Evolutionary conservation across 2,888 invertebrate genomes (phyloP).

Genomic region (Colletes collaris): DNA sequence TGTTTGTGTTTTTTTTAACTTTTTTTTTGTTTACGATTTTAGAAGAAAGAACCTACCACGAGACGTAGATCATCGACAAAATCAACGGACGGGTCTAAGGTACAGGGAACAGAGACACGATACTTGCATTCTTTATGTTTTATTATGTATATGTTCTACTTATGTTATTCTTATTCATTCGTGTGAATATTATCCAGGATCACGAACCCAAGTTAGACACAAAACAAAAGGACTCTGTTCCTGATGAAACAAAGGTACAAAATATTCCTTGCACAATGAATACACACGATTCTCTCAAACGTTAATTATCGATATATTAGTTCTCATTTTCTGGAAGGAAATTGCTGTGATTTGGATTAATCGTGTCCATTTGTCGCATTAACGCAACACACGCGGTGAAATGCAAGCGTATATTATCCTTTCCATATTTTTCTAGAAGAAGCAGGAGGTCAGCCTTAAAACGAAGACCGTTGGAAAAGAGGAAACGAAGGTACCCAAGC

Average conservation of each 20-base stretch:
- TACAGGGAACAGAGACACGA: constrained; percentile 47
- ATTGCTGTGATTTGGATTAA: not conserved
- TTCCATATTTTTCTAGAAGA: constrained; percentile 66
- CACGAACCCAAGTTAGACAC: constrained; percentile 50
- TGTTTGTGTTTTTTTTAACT: not conserved
- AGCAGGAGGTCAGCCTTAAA: constrained; percentile 64
- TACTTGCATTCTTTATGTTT: constrained; percentile 33
- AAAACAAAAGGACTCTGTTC: constrained; percentile 33
- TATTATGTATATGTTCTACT: constrained; percentile 32
- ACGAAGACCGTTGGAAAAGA: constrained; percentile 59
- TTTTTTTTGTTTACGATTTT: constrained; percentile 45
- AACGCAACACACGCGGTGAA: not conserved
- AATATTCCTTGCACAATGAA: not conserved
- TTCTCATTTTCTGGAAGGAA: too few species aligned
- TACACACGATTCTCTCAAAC: constrained; percentile 1
- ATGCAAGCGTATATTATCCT: constrained; percentile 18
- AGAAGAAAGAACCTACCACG: constrained; percentile 50
- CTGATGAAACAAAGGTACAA: constrained; percentile 52
- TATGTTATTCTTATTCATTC: constrained; percentile 10
- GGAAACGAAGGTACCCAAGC: constrained; percentile 67
- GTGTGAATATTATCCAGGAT: constrained; percentile 56
- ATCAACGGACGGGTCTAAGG: constrained; percentile 55
- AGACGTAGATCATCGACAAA: constrained; percentile 61
- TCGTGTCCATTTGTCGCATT: not conserved
- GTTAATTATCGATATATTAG: too few species aligned